These are phyloP conservation scores for Chamaea fasciata DNA, from an alignment of 2,113 vertebrate species.

Conservation along the genomic window DNA sequence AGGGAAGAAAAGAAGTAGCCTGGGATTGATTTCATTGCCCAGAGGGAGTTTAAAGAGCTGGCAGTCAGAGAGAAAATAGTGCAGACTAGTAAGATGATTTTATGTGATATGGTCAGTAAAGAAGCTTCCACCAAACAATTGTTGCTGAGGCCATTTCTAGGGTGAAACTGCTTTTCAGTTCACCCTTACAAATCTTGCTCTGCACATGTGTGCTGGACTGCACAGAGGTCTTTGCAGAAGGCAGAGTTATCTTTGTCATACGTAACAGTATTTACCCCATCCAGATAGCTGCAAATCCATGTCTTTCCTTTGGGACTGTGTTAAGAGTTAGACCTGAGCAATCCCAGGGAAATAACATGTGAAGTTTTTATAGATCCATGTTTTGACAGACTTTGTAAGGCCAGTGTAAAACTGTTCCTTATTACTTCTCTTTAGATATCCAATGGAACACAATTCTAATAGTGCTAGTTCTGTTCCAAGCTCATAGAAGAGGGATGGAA, in stretches of 20 bases:
- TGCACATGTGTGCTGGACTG: not conserved
- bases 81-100: constrained; percentile 14
- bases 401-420: not conserved
- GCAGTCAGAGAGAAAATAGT: not conserved
- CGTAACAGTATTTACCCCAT: not conserved
- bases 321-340: not conserved
- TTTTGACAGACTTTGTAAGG: not conserved
- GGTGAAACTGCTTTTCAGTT: constrained; percentile 21
- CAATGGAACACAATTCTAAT: not conserved
- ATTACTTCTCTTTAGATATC: not conserved
- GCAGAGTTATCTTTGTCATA: not conserved
- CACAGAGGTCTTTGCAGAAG: constrained; percentile 21
- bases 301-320: not conserved
- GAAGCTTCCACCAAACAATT: not conserved
- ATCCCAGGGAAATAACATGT: not conserved
- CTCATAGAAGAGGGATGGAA: not conserved
- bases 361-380: not conserved
- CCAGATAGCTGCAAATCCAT: not conserved
- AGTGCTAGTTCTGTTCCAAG: not conserved
- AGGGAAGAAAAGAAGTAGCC: constrained; percentile 8
- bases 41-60: constrained; percentile 3
- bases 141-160: not conserved
- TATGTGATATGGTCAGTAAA: constrained; percentile 3
- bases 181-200: not conserved
- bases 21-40: constrained; percentile 17